Percentiles rank a stretch among this genome's conserved stretches.
Evolutionary conservation across 1,140 invertebrate genomes (phyloP).

Genomic region (Hycleus phaleratus): DNA sequence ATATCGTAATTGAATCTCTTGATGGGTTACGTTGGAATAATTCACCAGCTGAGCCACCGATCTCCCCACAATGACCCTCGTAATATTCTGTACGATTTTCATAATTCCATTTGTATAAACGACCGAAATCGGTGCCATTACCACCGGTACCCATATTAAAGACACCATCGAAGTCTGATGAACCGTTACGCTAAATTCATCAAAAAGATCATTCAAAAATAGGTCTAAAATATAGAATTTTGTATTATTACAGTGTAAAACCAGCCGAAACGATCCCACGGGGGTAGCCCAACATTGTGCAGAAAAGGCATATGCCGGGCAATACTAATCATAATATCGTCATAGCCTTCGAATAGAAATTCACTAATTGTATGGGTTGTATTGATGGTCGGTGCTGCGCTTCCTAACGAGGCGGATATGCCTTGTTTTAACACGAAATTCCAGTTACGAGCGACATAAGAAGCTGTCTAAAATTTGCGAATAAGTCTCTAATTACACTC

Average conservation of each 20-base stretch:
- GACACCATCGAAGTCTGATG: constrained; percentile 27
- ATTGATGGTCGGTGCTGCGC: constrained; percentile 48
- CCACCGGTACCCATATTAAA: constrained; percentile 30
- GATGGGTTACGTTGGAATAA: constrained; percentile 59
- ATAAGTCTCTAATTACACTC: no score
- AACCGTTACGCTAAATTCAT: constrained; percentile 46
- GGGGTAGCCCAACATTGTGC: constrained; percentile 48
- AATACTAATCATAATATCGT: constrained; percentile 59
- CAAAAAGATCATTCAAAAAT: background rate
- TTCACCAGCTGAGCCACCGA: constrained; percentile 64
- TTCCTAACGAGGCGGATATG: constrained; percentile 49
- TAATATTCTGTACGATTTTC: constrained; percentile 43
- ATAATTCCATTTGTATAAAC: constrained; percentile 49
- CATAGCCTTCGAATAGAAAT: constrained; percentile 68
- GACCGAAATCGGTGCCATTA: constrained; percentile 41
- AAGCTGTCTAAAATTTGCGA: constrained; percentile 51
- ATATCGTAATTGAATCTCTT: constrained; percentile 50
- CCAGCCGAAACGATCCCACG: constrained; percentile 68
- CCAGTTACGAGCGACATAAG: constrained; percentile 51
- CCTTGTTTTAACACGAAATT: constrained; percentile 45
- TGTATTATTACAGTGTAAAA: constrained; percentile 60
- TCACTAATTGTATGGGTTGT: constrained; percentile 60
- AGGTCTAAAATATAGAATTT: background rate
- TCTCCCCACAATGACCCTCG: constrained; percentile 34
- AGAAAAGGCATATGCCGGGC: constrained; percentile 49